Conservation (phyloP, 1,140 invertebrate genomes). For the Hyles euphorbiae region DNA sequence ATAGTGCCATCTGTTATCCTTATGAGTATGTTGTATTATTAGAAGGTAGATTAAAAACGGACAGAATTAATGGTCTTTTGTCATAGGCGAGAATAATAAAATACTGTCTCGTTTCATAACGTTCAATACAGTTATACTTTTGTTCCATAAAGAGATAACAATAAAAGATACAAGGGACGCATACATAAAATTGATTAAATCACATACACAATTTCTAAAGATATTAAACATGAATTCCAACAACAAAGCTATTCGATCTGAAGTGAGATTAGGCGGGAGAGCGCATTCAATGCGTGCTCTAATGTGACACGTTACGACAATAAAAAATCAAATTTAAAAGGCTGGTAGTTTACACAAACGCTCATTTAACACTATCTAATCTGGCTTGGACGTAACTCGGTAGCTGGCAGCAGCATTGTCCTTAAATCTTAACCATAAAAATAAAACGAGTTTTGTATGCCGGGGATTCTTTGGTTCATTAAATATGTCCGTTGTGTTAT, state of each 20-base stretch:
- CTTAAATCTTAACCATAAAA: conserved; percentile 27
- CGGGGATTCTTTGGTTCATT: conserved; percentile 11
- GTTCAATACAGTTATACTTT: too few relatives aligned
- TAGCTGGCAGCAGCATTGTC: conserved; percentile 30
- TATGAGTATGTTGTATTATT: too few relatives aligned
- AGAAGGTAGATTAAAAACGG: not conserved
- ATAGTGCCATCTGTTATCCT: conserved; percentile 21
- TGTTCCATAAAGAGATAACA: not conserved
- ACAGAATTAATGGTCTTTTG: too few relatives aligned
- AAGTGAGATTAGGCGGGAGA: conserved; percentile 2
- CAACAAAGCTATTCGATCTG: conserved; percentile 4
- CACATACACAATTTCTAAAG: not conserved
- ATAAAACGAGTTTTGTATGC: conserved; percentile 22
- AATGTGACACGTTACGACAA: conserved; percentile 7
- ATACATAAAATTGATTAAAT: too few relatives aligned
- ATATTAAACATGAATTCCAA: not conserved
- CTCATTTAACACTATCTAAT: conserved; percentile 40
- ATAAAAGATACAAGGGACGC: not conserved
- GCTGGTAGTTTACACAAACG: conserved; percentile 28
- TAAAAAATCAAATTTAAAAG: conserved; percentile 18
- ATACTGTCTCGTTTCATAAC: too few relatives aligned
- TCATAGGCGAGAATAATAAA: too few relatives aligned
- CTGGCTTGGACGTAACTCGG: conserved; percentile 29
- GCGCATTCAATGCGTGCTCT: not conserved
- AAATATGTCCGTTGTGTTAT: conserved; percentile 14